phyloP scores from a whole-genome alignment of 2,113 vertebrate genomes.

The Chaetorhynchus papuensis region DNA sequence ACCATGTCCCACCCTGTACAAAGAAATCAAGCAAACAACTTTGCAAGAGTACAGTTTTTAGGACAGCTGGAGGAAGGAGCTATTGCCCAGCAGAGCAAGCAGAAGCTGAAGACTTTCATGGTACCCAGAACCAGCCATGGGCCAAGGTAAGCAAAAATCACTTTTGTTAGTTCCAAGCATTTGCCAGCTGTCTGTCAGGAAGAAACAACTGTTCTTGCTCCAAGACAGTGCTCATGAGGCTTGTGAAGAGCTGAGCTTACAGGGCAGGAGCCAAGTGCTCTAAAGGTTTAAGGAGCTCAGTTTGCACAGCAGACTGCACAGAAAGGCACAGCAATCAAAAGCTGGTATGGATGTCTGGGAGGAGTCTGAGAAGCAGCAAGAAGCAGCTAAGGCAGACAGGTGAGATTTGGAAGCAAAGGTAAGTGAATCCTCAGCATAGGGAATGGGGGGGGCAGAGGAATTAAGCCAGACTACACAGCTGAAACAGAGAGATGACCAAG shows the following conservation, averaged over 20 bases:
- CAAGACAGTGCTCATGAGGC: background rate
- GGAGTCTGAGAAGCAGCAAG: background rate
- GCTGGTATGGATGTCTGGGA: too few relatives aligned
- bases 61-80: background rate
- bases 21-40: background rate
- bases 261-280: background rate
- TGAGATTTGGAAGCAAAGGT: background rate
- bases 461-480: background rate
- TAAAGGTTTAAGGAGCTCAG: background rate
- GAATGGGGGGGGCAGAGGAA: background rate
- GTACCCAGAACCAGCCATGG: background rate
- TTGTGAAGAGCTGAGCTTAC: background rate
- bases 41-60: background rate
- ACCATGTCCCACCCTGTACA: background rate
- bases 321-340: background rate
- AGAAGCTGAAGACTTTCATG: background rate
- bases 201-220: background rate
- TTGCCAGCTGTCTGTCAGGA: background rate
- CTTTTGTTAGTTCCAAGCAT: background rate
- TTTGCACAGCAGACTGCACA: background rate
- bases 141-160: constrained; percentile 47
- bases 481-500: background rate
- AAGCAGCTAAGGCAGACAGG: background rate
- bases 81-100: background rate
- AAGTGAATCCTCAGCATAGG: background rate